Evolutionary conservation across 1,140 invertebrate species (phyloP), one percentile per base, ranked within the genome.

Genomic region (Trichogramma pretiosum): DNA sequence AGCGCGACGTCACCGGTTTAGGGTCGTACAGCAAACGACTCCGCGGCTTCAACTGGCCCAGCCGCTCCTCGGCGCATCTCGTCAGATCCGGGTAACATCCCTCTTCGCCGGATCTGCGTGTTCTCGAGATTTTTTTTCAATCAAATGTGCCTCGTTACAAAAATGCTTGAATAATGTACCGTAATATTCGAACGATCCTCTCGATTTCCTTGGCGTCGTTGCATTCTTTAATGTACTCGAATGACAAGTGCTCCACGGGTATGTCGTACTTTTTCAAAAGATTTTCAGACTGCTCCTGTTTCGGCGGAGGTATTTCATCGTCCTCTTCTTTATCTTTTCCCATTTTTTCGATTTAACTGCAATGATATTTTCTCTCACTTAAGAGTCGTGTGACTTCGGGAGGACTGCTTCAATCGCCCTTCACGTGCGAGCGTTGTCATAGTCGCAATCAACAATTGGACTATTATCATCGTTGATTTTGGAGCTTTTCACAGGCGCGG

Each of bases 31-130:
- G 63, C 21, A 77, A 48, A 48, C 59, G 63, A 58, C 77, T 82
- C 0, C 67, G 63, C 2, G 79, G 77, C 44, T 77, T 74, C 2
- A 83, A 40, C 33, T 42, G 36, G 2, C 54, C 52, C 5, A 84
- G 58, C 43, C 72, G 70, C 2, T 77, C 61, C 61, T 82, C 80
- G 2, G 77, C 72, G 52, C 62, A 69, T 26, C 62, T 68, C 0
- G 67, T 63, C 24, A 84, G 63, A 46, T 82, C 73, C 7, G 81
- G 81, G 65, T 70, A 84, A 46, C 62, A 60, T 2, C 82, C 82
- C 68, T 84, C 82, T 63, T 84, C 77, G n/a, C 80, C 80, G 24
- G 81, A 83, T 48, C 75, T 76, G 47, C n/a, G 50, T 24, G 16
- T 28, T 11, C 5, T 5, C 11, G 5, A 11, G 24, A 5, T 5